A percentile compares a stretch with the other conserved stretches of the same genome.
phyloP scores from a whole-genome alignment of 1,140 invertebrate species.

The Drosophila pruinosa region DNA sequence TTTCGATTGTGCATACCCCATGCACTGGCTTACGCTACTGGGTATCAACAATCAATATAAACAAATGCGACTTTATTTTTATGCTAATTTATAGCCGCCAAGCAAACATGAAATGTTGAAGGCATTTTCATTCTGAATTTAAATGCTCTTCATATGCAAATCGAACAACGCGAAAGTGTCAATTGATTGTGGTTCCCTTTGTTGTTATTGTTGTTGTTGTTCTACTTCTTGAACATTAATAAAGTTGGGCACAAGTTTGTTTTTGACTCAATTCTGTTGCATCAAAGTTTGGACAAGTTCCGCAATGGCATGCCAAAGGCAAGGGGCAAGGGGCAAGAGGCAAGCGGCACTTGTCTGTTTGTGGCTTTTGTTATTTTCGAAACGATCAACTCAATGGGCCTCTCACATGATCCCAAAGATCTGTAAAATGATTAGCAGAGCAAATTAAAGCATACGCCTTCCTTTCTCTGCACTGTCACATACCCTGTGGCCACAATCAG shows the following conservation, averaged over 20 bases:
- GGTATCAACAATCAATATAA: not conserved
- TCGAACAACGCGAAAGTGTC: conserved; percentile 37
- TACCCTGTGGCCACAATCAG: not conserved
- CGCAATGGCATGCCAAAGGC: conserved; percentile 5
- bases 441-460: not conserved
- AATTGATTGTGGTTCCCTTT: conserved; percentile 29
- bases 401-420: conserved; percentile 5
- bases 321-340: no score
- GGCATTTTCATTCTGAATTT: conserved; percentile 36
- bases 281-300: not conserved
- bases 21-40: not conserved
- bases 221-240: not conserved
- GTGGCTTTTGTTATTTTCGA: not conserved
- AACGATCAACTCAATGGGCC: not conserved
- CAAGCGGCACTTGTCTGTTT: not conserved
- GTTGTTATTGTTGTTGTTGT: conserved; percentile 9
- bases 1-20: not conserved
- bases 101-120: conserved; percentile 17
- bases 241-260: conserved; percentile 16
- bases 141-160: conserved; percentile 38
- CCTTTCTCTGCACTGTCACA: not conserved
- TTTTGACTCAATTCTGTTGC: conserved; percentile 11
- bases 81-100: conserved; percentile 9
- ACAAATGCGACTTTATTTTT: conserved; percentile 15
- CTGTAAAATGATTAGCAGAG: conserved; percentile 6